Conservation (phyloP, 2,888 invertebrate genomes). For the Pandemis heparana region DNA sequence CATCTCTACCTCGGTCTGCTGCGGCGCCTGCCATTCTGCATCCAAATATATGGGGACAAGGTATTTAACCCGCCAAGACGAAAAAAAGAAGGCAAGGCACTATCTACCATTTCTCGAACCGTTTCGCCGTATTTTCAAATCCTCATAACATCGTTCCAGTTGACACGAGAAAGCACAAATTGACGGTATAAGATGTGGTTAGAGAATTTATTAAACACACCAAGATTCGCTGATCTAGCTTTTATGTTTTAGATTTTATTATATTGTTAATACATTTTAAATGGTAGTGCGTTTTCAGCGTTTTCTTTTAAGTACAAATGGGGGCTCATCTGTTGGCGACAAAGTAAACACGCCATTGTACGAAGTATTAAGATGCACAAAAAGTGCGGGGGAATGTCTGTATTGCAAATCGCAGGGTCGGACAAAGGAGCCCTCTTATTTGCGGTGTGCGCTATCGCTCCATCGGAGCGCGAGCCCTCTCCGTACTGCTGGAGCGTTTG, state of each 20-base stretch:
- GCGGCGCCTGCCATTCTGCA: no score
- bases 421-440: conserved; percentile 75
- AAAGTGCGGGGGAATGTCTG: conserved; percentile 59
- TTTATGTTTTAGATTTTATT: neutral
- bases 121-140: no score
- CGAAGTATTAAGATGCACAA: conserved; percentile 71
- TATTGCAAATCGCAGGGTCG: conserved; percentile 66
- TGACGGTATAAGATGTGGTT: no score
- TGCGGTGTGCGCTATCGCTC: conserved; percentile 77
- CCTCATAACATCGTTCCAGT: no score
- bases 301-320: conserved; percentile 40
- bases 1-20: no score
- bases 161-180: no score
- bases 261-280: neutral
- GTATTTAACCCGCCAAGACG: no score
- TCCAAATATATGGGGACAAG: no score
- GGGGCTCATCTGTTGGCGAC: conserved; percentile 31
- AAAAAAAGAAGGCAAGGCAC: no score
- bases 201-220: no score
- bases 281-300: neutral
- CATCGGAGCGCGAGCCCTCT: conserved; percentile 54
- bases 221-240: no score
- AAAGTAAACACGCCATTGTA: conserved; percentile 51
- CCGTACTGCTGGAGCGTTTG: conserved; percentile 47
- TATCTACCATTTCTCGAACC: no score